phyloP scores from a whole-genome alignment of 1,140 invertebrate genomes.

The Lysiphlebus fabarum region DNA sequence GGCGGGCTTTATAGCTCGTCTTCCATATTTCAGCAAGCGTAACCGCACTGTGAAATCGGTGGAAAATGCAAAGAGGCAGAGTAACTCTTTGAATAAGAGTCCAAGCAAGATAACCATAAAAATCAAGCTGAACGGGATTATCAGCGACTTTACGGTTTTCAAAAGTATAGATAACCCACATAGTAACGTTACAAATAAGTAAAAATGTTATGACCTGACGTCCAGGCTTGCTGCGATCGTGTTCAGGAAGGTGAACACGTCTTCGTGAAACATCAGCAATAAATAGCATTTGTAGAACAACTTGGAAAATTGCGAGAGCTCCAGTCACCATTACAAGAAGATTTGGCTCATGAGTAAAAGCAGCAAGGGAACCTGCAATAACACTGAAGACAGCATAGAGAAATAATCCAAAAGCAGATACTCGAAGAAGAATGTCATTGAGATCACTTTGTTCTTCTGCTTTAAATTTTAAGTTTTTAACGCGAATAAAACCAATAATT shows the following conservation, averaged over 20 bases:
- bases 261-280: conserved; percentile 90
- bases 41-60: conserved; percentile 94
- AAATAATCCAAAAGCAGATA: conserved; percentile 89
- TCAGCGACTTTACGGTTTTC: conserved; percentile 90
- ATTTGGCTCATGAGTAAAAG: conserved; percentile 81
- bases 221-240: conserved; percentile 89
- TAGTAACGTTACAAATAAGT: conserved; percentile 89
- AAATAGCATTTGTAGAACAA: conserved; percentile 88
- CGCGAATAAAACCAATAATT: conserved; percentile 79
- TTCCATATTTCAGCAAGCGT: conserved; percentile 98
- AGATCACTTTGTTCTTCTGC: conserved; percentile 83
- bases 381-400: conserved; percentile 90
- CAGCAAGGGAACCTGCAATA: conserved; percentile 80
- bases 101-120: conserved; percentile 94
- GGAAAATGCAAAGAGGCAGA: conserved; percentile 93
- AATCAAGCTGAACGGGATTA: conserved; percentile 86
- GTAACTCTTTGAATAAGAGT: conserved; percentile 89
- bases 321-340: conserved; percentile 87
- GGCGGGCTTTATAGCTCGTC: conserved; percentile 89
- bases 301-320: conserved; percentile 80
- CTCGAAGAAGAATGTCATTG: conserved; percentile 84
- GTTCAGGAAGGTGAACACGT: conserved; percentile 84
- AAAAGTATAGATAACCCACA: conserved; percentile 95
- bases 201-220: conserved; percentile 93
- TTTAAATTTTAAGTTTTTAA: conserved; percentile 83